These are phyloP conservation scores for Alligator mississippiensis DNA, from an alignment of 2,113 vertebrate genomes.

Conservation along the genomic window DNA sequence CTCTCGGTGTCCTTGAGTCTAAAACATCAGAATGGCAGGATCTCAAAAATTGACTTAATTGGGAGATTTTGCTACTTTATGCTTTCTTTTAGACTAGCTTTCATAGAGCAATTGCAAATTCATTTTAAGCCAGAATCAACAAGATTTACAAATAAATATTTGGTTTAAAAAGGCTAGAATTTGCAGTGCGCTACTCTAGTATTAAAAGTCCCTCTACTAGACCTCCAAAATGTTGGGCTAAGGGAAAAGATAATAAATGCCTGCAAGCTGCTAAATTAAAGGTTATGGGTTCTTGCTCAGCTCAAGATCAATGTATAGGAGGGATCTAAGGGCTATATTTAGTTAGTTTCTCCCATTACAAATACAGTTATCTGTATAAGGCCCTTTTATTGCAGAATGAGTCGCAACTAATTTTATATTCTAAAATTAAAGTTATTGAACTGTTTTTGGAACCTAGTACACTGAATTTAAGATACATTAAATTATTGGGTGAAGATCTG, in stretches of 20 bases:
- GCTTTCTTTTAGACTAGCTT: not conserved
- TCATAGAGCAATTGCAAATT: too few species aligned
- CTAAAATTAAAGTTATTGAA: not conserved
- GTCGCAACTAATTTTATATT: not conserved
- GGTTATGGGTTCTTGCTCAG: too few species aligned
- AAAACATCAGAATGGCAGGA: not conserved
- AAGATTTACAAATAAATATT: not conserved
- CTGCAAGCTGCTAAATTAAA: not conserved
- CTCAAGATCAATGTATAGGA: too few species aligned
- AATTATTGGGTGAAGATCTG: not conserved
- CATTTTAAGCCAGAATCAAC: too few species aligned
- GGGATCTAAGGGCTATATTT: not conserved
- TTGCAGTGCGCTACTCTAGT: not conserved
- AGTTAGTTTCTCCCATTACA: not conserved
- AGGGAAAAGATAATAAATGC: not conserved
- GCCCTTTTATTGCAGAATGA: not conserved
- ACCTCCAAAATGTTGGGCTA: not conserved
- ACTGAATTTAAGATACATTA: not conserved
- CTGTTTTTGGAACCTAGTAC: not conserved
- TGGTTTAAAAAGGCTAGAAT: not conserved
- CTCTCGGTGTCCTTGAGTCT: not conserved
- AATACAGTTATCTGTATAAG: rapidly evolving
- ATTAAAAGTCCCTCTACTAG: not conserved
- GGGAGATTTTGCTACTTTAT: not conserved
- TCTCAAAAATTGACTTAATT: not conserved